These are phyloP conservation scores for Alosa alosa DNA, from an alignment of 2,113 vertebrate genomes.

Conservation along the genomic window DNA sequence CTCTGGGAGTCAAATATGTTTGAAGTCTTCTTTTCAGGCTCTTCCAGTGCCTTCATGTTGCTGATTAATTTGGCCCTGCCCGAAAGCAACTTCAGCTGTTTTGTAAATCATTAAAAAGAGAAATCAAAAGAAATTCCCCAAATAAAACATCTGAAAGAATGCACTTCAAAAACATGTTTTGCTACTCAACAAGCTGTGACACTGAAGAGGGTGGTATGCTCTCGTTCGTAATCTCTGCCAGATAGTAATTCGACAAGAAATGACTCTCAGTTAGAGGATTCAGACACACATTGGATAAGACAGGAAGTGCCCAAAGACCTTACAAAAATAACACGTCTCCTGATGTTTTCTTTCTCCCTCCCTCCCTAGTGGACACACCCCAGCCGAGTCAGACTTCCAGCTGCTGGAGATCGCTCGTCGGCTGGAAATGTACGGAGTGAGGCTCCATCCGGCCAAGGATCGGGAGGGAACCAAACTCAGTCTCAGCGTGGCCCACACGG, in stretches of 20 bases:
- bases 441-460: constrained; percentile 90
- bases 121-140: background rate
- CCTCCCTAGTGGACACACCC: constrained; percentile 83
- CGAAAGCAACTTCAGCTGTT: background rate
- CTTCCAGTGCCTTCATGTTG: background rate
- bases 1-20: constrained; percentile 44
- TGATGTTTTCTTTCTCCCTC: background rate
- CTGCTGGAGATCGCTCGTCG: constrained; percentile 90
- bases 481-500: constrained; percentile 88
- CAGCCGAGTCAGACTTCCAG: constrained; percentile 91
- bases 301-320: background rate
- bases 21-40: constrained; percentile 25
- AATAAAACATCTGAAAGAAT: constrained; percentile 3
- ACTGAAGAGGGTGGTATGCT: background rate
- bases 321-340: background rate
- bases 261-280: background rate
- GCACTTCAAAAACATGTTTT: background rate
- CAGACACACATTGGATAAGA: background rate
- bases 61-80: constrained; percentile 5
- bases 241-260: background rate
- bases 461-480: constrained; percentile 91
- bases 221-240: background rate
- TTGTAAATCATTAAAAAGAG: background rate
- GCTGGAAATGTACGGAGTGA: constrained; percentile 91
- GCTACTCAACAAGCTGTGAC: background rate